A percentile compares a stretch with the other conserved stretches of the same genome.
Conservation (phyloP, 2,113 vertebrate species). For the Ardeotis arabs region DNA sequence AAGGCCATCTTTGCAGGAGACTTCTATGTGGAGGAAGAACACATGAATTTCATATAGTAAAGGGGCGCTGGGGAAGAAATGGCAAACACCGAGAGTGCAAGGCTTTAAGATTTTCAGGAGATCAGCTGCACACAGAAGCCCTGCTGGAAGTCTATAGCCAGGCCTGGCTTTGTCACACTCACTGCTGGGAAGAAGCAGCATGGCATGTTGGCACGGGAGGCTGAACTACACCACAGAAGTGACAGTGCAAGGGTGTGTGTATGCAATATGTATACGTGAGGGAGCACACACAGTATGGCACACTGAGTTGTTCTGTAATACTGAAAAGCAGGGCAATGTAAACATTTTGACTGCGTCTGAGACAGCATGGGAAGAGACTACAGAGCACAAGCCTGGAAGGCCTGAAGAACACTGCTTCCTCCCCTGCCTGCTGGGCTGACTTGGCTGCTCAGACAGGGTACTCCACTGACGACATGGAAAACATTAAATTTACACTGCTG, state of each 20-base stretch:
- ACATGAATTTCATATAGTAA: not conserved
- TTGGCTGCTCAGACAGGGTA: not conserved
- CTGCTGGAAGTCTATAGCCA: not conserved
- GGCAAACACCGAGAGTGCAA: not conserved
- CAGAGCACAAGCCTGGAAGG: not conserved
- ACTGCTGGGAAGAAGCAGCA: not conserved
- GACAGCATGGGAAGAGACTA: not conserved
- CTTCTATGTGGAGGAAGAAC: not conserved
- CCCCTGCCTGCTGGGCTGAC: not conserved
- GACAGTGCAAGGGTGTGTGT: not conserved
- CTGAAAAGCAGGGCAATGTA: not conserved
- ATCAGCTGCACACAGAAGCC: not conserved
- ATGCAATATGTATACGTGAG: no score
- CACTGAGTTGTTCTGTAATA: not conserved
- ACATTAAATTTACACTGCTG: not conserved
- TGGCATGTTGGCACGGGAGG: not conserved
- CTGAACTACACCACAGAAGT: not conserved
- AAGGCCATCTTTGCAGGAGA: not conserved
- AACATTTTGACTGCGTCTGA: not conserved
- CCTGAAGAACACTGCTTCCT: not conserved
- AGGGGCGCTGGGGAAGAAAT: not conserved
- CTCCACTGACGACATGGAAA: not conserved
- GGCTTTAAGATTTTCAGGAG: not conserved
- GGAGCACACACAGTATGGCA: not conserved
- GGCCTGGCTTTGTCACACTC: not conserved